Evolutionary conservation across 2,113 vertebrate species (phyloP).

Genomic region (Malaclemys terrapin): DNA sequence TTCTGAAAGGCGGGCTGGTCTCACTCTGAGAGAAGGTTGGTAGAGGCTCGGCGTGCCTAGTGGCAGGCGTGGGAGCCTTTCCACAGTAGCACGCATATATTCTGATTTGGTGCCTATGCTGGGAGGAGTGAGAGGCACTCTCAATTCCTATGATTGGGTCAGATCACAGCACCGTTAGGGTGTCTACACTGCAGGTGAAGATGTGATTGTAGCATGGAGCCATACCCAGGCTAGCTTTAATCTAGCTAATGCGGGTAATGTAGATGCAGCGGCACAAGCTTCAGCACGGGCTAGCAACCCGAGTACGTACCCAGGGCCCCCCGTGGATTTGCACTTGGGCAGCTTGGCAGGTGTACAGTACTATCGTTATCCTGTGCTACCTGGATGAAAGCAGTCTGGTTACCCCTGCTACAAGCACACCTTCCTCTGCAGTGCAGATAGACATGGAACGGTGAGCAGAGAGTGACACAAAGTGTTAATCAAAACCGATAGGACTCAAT

Average conservation of each 20-base stretch:
- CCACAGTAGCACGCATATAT: background rate
- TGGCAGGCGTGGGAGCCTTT: background rate
- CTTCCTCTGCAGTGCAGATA: background rate
- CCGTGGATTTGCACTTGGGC: background rate
- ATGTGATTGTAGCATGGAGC: background rate
- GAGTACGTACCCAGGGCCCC: too few species aligned
- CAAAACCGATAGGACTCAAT: rapidly evolving
- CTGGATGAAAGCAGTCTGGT: background rate
- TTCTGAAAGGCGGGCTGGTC: background rate
- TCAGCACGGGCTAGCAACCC: background rate
- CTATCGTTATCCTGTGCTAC: background rate
- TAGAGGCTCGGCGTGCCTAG: background rate
- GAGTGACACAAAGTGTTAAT: background rate
- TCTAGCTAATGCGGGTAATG: background rate
- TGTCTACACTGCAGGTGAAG: background rate
- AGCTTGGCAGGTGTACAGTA: background rate
- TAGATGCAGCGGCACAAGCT: background rate
- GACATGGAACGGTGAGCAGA: background rate
- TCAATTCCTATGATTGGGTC: background rate
- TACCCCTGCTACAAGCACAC: background rate
- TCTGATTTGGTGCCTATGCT: background rate
- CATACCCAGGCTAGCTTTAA: background rate
- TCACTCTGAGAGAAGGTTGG: background rate
- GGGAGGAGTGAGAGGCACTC: background rate
- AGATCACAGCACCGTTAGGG: background rate